A percentile compares a stretch with the other conserved stretches of the same genome.
phyloP scores from a whole-genome alignment of 2,113 vertebrate species.

The Oreochromis aureus region DNA sequence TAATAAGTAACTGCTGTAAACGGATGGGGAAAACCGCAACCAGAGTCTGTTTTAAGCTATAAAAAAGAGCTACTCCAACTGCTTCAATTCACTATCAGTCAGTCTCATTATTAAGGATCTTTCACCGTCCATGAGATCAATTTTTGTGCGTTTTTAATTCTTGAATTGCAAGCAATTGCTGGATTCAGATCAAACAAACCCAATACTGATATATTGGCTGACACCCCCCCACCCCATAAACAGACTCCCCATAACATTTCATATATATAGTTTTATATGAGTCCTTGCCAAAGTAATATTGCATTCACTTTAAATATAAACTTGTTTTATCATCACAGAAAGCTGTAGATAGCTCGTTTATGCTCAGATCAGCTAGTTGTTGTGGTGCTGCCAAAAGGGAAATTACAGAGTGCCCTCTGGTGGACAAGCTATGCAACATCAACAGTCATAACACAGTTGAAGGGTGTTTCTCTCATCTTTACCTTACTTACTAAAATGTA shows the following conservation, averaged over 20 bases:
- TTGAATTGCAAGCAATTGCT: background rate
- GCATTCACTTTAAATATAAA: too few relatives aligned
- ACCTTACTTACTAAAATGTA: background rate
- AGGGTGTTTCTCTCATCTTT: background rate
- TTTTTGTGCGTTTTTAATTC: background rate
- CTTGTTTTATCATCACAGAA: background rate
- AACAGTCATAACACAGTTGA: background rate
- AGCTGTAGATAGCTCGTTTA: background rate
- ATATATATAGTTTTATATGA: too few relatives aligned
- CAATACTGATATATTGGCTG: background rate
- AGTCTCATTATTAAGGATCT: background rate
- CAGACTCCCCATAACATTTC: too few relatives aligned
- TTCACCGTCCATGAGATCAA: accelerated
- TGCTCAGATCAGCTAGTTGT: background rate
- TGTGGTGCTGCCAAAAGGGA: background rate
- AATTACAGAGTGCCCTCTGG: background rate
- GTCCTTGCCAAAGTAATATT: too few relatives aligned
- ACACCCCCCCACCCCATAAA: too few relatives aligned
- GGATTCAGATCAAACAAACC: background rate
- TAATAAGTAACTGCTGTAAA: background rate
- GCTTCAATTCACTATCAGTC: background rate
- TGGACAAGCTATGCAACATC: background rate
- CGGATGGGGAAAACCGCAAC: background rate
- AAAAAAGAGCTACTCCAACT: background rate
- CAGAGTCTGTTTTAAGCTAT: background rate